phyloP scores from a whole-genome alignment of 2,888 invertebrate genomes.

The Callyntrura sp. region DNA sequence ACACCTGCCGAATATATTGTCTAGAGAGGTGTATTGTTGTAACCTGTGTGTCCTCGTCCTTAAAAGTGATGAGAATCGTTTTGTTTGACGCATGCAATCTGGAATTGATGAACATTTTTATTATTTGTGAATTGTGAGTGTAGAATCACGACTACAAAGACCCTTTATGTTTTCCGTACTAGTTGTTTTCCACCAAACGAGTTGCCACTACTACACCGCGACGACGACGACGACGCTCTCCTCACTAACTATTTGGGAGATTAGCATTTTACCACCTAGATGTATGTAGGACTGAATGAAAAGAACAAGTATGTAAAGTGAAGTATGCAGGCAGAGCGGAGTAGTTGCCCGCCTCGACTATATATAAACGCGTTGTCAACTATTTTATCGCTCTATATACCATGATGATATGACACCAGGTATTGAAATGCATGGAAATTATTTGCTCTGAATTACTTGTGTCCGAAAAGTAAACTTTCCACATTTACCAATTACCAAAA shows the following conservation, averaged over 20 bases:
- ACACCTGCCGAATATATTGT: conserved; percentile 42
- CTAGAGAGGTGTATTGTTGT: too few relatives aligned
- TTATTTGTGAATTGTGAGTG: conserved; percentile 10
- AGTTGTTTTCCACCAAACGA: conserved; percentile 1
- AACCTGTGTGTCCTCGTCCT: conserved; percentile 35
- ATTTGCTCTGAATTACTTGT: conserved; percentile 54
- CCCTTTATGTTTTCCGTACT: not conserved
- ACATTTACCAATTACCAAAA: conserved; percentile 46
- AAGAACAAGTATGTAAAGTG: conserved; percentile 46
- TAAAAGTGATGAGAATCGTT: conserved; percentile 41
- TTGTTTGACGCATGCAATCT: conserved; percentile 57
- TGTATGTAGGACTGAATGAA: conserved; percentile 14
- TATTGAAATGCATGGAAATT: conserved; percentile 25
- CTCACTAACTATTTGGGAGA: conserved; percentile 8
- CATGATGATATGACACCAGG: conserved; percentile 10
- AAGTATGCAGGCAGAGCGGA: not conserved
- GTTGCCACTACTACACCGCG: too few relatives aligned
- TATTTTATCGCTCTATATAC: conserved; percentile 49
- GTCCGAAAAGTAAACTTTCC: conserved; percentile 41
- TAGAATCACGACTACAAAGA: conserved; percentile 16
- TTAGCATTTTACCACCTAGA: conserved; percentile 34
- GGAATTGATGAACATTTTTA: conserved; percentile 43
- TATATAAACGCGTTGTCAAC: conserved; percentile 34
- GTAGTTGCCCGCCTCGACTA: conserved; percentile 36
- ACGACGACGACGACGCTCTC: not conserved